These are phyloP conservation scores for Bucco capensis DNA, from an alignment of 2,113 vertebrate species.

Conservation along the genomic window DNA sequence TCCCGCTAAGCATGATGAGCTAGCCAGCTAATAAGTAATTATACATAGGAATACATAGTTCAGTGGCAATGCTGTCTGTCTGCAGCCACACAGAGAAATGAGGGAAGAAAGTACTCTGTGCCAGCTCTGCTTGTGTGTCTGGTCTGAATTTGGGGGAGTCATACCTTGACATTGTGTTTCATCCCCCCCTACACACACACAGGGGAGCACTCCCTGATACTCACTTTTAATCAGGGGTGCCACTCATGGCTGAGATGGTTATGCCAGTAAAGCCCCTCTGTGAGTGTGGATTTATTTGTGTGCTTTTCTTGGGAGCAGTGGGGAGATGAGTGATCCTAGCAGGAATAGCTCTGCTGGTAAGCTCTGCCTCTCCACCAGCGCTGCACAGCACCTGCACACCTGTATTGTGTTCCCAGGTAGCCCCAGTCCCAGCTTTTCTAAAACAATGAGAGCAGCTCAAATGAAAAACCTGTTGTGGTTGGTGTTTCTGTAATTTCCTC, in stretches of 20 bases:
- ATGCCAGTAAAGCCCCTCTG: not conserved
- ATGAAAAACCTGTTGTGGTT: not conserved
- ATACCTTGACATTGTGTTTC: not conserved
- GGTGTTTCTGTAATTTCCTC: not conserved
- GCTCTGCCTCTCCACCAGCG: not conserved
- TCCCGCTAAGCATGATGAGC: not conserved
- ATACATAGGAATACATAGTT: not conserved
- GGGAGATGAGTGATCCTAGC: not conserved
- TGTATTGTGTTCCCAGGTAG: not conserved
- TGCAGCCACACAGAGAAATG: not conserved
- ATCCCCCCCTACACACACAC: not conserved
- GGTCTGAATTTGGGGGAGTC: not conserved
- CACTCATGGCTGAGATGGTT: not conserved
- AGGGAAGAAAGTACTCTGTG: not conserved
- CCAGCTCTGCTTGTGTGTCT: not conserved
- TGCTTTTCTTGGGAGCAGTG: not conserved
- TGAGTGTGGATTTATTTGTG: not conserved
- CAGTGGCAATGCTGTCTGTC: not conserved
- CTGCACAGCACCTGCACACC: not conserved
- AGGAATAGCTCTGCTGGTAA: not conserved
- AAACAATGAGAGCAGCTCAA: not conserved
- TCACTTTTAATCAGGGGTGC: not conserved
- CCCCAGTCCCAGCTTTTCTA: not conserved
- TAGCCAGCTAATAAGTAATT: slow-evolving; percentile 50
- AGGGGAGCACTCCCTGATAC: not conserved